Conservation (phyloP, 2,797 vertebrate species). For the Macrochelys suwanniensis region DNA sequence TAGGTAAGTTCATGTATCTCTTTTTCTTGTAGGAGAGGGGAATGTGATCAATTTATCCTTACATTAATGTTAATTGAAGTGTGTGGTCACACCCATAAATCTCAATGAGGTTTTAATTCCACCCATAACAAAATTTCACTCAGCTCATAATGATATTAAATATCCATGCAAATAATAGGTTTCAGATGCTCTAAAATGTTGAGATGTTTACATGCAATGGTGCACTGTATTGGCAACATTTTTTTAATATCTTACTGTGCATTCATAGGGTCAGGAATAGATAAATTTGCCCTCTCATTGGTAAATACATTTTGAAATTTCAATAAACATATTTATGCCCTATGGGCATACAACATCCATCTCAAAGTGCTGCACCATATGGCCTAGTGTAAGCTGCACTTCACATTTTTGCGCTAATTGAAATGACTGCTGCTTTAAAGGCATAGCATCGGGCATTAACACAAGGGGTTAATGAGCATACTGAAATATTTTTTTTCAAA, state of each 20-base stretch:
- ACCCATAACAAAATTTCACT: not conserved
- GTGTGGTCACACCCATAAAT: not conserved
- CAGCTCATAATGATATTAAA: not conserved
- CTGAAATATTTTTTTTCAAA: conserved; percentile 11
- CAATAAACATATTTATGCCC: conserved; percentile 5
- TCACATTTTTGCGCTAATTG: conserved; percentile 9
- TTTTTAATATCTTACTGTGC: not conserved
- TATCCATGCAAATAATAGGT: not conserved
- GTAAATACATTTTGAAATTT: conserved; percentile 39
- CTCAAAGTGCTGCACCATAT: not conserved
- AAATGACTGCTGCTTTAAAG: conserved; percentile 42
- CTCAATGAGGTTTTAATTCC: not conserved
- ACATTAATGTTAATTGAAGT: not conserved
- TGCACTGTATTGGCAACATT: not conserved
- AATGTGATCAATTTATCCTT: not conserved
- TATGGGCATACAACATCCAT: not conserved
- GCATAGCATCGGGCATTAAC: not conserved
- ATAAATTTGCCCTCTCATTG: not conserved
- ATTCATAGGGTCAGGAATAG: not conserved
- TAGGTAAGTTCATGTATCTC: not conserved
- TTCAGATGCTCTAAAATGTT: not conserved
- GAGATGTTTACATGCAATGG: not conserved
- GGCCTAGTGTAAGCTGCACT: not conserved
- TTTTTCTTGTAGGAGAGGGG: not conserved
- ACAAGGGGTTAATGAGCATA: conserved; percentile 28